Conservation (phyloP, 2,797 vertebrate species). For the Ctenosaura bakeri region DNA sequence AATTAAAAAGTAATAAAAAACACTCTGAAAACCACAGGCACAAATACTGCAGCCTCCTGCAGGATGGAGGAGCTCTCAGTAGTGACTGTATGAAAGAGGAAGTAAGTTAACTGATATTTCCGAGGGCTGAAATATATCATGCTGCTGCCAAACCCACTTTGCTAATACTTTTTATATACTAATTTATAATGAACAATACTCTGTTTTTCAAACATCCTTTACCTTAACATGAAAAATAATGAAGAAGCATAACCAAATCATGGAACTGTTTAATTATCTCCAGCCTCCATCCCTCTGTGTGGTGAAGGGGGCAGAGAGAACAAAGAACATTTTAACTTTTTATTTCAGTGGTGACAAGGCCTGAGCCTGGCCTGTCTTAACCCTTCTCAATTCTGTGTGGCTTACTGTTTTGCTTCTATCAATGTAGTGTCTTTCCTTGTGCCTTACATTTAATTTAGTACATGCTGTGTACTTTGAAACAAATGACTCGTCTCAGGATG, state of each 20-base stretch:
- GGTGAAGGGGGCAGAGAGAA: neutral
- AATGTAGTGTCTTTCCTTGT: conserved; percentile 38
- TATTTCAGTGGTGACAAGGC: neutral
- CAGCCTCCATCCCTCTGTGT: neutral
- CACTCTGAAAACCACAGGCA: no score
- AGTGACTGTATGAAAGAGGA: no score
- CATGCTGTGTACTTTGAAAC: conserved; percentile 20
- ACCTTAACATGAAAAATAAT: no score
- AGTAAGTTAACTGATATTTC: no score
- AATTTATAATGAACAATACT: no score
- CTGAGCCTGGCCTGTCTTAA: neutral
- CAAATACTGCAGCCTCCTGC: no score
- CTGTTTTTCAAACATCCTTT: no score
- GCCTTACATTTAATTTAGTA: conserved; percentile 19
- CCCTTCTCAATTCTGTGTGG: neutral
- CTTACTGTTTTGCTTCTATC: conserved; percentile 22
- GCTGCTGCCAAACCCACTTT: no score
- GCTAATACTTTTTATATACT: no score
- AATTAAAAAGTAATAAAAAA: no score
- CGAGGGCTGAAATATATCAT: no score
- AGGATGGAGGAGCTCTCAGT: no score
- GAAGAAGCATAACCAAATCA: neutral
- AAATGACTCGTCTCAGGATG: conserved; percentile 13
- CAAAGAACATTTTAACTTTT: neutral
- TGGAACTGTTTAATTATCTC: neutral